Evolutionary conservation across 2,888 invertebrate genomes (phyloP), one percentile per base, ranked within the genome.

Genomic region (Phaonia tiefii): DNA sequence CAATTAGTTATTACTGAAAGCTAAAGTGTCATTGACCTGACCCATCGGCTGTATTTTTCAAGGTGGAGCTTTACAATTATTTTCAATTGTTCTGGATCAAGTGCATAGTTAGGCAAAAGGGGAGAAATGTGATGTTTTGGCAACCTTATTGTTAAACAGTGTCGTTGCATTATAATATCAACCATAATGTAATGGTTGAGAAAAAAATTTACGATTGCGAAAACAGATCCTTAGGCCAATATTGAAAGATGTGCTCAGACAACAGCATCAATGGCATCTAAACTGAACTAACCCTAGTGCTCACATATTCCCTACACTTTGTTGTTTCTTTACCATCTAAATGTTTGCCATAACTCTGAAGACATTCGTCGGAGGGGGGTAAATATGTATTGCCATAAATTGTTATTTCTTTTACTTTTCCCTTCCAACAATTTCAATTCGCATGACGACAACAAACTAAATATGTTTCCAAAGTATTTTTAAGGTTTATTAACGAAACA

Each of bases 291-390:
- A 63, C 39, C 63, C 3, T 20, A 63, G 63, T 63, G 63, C 63
- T 63, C 56, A 69, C 31, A 74, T 46, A 77, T 74, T 80, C 76
- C 71, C 8, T 8, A 3, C 4, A 31, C 31, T 31, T n/a, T 31
- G 31, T 31, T 31, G 63, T 63, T 42, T 78, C 78, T 81, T 75
- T 31, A 31, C 63, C 72, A 75, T 42, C 13, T 22, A 81, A 81
- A 81, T 81, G 78, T 81, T 81, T 81, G 75, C 80, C 71, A 81
- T 81, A 81, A 75, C 80, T 81, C n/a, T n/a, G 77, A 77, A 69
- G 77, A 75, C 77, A 78, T 78, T 81, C 78, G 56, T 11, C 72
- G 72, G n/a, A 65, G n/a, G n/a, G n/a, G n/a, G n/a, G n/a, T n/a
- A 31, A 31, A 31, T 31, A 31, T 31, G 8, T 31, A 51, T 51